Evolutionary conservation across 2,888 invertebrate genomes (phyloP).

Genomic region (Barypeithes pellucidus): DNA sequence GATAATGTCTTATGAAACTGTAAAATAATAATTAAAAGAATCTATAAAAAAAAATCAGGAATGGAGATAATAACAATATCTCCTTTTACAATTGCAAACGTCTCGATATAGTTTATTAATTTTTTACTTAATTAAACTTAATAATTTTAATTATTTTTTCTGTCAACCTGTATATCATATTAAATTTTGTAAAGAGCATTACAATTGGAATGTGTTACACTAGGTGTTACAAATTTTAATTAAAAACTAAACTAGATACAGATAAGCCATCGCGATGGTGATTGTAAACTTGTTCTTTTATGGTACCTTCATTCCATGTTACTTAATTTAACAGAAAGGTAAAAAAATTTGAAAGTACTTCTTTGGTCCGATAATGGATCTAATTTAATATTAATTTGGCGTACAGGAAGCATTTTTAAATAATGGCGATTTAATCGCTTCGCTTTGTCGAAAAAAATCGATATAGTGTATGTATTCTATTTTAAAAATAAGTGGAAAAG

Average conservation of each 20-base stretch:
- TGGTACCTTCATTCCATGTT: slow-evolving; percentile 51
- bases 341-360: slow-evolving; percentile 57
- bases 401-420: slow-evolving; percentile 56
- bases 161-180: slow-evolving; percentile 24
- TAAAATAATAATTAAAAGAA: too few relatives aligned
- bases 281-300: slow-evolving; percentile 53
- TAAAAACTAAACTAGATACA: slow-evolving; percentile 52
- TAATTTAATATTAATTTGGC: slow-evolving; percentile 55
- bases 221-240: slow-evolving; percentile 51
- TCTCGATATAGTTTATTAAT: neutral
- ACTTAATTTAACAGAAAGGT: slow-evolving; percentile 53
- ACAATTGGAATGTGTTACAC: slow-evolving; percentile 30
- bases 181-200: slow-evolving; percentile 23
- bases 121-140: slow-evolving; percentile 27
- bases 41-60: too few relatives aligned
- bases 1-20: too few relatives aligned
- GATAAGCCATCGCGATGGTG: slow-evolving; percentile 51
- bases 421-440: slow-evolving; percentile 55
- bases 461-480: slow-evolving; percentile 9
- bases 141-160: slow-evolving; percentile 23
- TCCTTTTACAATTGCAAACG: slow-evolving; percentile 5
- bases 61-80: too few relatives aligned
- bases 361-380: slow-evolving; percentile 47
- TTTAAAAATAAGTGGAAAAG: slow-evolving; percentile 15
- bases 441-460: slow-evolving; percentile 28